Conservation (phyloP, 2,888 invertebrate genomes). For the Dasypolia templi region DNA sequence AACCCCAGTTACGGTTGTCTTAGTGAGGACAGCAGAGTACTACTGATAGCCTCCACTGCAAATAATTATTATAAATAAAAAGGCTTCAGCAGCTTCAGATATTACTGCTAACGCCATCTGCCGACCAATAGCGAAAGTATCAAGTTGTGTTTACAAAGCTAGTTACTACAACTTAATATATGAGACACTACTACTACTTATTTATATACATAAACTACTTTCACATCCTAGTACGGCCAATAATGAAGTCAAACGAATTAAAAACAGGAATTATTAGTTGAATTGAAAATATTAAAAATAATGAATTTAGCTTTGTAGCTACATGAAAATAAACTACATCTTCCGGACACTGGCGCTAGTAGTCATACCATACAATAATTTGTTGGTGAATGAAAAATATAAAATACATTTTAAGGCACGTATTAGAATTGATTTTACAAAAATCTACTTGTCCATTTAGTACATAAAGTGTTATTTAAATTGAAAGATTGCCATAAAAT, state of each 20-base stretch:
- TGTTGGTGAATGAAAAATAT: not conserved
- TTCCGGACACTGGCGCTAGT: constrained; percentile 35
- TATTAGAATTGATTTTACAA: not conserved
- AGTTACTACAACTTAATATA: not conserved
- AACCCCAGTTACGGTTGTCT: no score
- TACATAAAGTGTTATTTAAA: not conserved
- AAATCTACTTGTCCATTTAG: no score
- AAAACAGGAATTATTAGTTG: no score
- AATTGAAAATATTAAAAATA: no score
- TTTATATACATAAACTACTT: no score
- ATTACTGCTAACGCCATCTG: constrained; percentile 53
- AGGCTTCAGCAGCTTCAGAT: not conserved
- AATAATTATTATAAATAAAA: not conserved
- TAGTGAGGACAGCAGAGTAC: no score
- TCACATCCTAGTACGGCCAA: no score
- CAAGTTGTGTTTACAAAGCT: constrained; percentile 10
- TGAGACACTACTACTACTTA: no score
- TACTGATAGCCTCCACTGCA: not conserved
- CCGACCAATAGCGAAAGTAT: not conserved
- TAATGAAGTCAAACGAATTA: no score
- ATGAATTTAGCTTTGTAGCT: not conserved
- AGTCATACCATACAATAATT: not conserved
- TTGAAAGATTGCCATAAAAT: not conserved
- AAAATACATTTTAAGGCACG: not conserved
- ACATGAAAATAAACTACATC: not conserved